Percentiles rank a stretch among this genome's conserved stretches.
Conservation (phyloP, 2,888 invertebrate genomes). For the Branchipolynoe longqiensis region DNA sequence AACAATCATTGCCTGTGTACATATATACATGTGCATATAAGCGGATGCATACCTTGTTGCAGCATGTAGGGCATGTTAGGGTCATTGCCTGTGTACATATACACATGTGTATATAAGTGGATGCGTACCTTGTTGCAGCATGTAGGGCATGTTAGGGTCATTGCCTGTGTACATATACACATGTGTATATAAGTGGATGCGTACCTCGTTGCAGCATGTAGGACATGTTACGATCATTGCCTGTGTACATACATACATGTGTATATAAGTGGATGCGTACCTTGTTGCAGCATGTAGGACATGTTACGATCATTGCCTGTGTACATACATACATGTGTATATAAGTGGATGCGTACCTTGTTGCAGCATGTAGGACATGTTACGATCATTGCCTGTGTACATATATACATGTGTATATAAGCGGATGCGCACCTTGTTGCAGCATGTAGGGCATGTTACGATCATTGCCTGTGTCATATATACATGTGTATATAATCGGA, state of each 20-base stretch:
- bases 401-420: too few species aligned
- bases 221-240: constrained; percentile 50
- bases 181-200: not conserved
- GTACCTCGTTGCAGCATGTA: constrained; percentile 54
- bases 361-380: too few species aligned
- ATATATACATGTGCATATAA: not conserved
- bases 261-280: too few species aligned
- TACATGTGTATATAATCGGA: too few species aligned
- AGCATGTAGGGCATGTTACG: too few species aligned
- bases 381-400: too few species aligned
- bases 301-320: constrained; percentile 17
- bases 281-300: constrained; percentile 46
- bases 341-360: too few species aligned
- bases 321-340: too few species aligned
- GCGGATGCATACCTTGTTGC: constrained; percentile 10
- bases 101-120: too few species aligned
- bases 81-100: constrained; percentile 37
- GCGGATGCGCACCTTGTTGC: too few species aligned
- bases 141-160: constrained; percentile 50
- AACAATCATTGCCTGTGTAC: constrained; percentile 8
- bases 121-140: constrained; percentile 44
- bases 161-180: not conserved
- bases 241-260: constrained; percentile 57
- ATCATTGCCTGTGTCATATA: too few species aligned
- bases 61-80: constrained; percentile 52